phyloP scores from a whole-genome alignment of 2,888 invertebrate species.

The Chrysolina americana region DNA sequence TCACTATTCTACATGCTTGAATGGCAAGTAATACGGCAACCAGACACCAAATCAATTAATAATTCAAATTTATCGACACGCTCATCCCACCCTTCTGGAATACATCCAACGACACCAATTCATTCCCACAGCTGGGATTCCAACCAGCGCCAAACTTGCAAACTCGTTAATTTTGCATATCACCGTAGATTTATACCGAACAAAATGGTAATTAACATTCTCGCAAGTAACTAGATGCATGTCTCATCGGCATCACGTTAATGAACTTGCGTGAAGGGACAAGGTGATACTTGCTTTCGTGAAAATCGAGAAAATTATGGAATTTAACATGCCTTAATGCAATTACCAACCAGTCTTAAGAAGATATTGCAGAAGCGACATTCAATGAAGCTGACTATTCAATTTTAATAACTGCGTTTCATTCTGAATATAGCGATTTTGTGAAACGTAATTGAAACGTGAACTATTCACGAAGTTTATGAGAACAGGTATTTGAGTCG shows the following conservation, averaged over 20 bases:
- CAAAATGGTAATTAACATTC: slow-evolving; percentile 11
- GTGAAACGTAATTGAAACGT: not conserved
- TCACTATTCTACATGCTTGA: too few species aligned
- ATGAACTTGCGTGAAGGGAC: not conserved
- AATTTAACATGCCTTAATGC: not conserved
- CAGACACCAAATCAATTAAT: not conserved
- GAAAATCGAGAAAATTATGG: not conserved
- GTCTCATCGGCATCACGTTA: slow-evolving; percentile 9
- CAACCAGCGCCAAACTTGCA: not conserved
- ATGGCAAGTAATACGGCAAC: too few species aligned
- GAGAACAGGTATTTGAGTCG: too few species aligned
- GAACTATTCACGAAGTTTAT: too few species aligned
- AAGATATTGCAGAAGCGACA: not conserved
- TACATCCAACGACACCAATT: not conserved
- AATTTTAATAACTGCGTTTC: not conserved
- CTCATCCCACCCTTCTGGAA: not conserved
- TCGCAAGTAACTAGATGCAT: not conserved
- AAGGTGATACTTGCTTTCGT: not conserved
- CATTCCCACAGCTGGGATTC: slow-evolving; percentile 1
- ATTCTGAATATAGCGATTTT: not conserved
- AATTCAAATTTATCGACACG: not conserved
- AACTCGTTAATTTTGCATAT: slow-evolving; percentile 16
- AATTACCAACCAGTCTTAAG: not conserved
- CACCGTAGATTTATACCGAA: slow-evolving; percentile 11
- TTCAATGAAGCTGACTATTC: not conserved